Base-by-base conservation (phyloP, 2,888 invertebrate genomes). In the Pterostichus madidus region DNA sequence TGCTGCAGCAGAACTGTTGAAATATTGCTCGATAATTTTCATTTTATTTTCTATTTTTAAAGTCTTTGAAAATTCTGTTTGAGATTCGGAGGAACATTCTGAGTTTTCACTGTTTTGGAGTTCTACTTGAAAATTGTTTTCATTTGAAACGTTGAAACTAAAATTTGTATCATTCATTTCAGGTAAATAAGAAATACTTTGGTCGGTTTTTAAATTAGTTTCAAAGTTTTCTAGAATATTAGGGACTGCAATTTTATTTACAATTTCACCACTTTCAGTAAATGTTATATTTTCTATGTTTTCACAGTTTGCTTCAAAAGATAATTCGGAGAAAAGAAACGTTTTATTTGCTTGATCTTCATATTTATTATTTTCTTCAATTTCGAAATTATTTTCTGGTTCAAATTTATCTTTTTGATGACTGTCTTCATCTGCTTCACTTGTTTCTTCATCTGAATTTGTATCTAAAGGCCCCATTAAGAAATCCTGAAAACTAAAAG, bases 401-500 rank as follows among this genome's bases (percentile, higher is more conserved):
- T 7, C 39, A 39, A 8, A 5, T 3, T 24, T 24, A 24, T 24
- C 24, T 24, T 24, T 24, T 24, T 24, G 1, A 24, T 24, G 24
- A 2, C 3, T 24, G 1, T 24, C 24, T 1, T 24, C 24, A 24
- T 39, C 39, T 39, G 1, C 39, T 3, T 39, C 39, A 10, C 13
- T 39, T 0, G 11, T 64, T 64, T 8, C 24, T 44, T 5, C 8
- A 15, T 17, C 61, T n/a, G 78, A 59, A 78, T 11, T 32, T 31
- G 15, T 32, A 31, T 64, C 46, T 32, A 71, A 71, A 71, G 64
- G 49, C 5, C 61, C 49, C 46, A 64, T 46, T 13, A 79, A 31
- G 31, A 64, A 79, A 32, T 79, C 79, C 44, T 79, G 56, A 79
- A 64, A 46, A 5, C 77, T 56, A 56, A 77, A 77, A 52, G 32